Evolutionary conservation across 1,140 invertebrate genomes (phyloP).

Genomic region (Drosophila guanche): DNA sequence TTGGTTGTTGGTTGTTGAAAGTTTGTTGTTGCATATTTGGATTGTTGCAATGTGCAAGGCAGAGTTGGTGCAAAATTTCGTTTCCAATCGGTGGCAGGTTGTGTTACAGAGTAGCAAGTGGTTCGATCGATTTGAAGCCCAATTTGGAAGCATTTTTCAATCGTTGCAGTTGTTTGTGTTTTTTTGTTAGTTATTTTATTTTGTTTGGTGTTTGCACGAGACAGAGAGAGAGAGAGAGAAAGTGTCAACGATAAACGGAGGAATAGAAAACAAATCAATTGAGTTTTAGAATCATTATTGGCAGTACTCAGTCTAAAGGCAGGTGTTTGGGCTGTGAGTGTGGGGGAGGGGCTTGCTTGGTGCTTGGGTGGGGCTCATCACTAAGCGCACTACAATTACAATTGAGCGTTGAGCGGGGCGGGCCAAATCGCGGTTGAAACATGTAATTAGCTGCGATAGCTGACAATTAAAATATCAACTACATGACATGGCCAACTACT

Average conservation of each 20-base stretch:
- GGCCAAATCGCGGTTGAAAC: conserved; percentile 8
- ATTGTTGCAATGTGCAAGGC: conserved; percentile 31
- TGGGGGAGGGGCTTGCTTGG: conserved; percentile 14
- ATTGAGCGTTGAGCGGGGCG: conserved; percentile 16
- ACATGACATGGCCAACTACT: too few relatives aligned
- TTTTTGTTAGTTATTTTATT: conserved; percentile 28
- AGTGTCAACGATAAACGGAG: conserved; percentile 55
- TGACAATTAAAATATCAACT: too few relatives aligned
- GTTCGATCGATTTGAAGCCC: conserved; percentile 10
- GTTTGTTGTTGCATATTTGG: conserved; percentile 20
- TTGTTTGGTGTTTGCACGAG: conserved; percentile 28
- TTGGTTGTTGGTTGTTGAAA: conserved; percentile 29
- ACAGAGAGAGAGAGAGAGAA: conserved; percentile 16
- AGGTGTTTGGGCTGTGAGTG: not conserved
- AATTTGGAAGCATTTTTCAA: conserved; percentile 26
- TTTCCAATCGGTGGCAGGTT: conserved; percentile 39
- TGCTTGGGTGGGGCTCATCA: conserved; percentile 34
- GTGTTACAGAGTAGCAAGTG: conserved; percentile 1
- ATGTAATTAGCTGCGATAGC: too few relatives aligned
- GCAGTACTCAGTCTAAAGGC: conserved; percentile 46
- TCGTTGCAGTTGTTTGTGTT: conserved; percentile 29
- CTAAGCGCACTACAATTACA: conserved; percentile 21
- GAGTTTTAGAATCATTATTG: conserved; percentile 26
- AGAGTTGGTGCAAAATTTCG: conserved; percentile 41
- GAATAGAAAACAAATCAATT: conserved; percentile 61